Percentiles rank a stretch among this genome's conserved stretches.
These are phyloP conservation scores for Patella pellucida DNA, from an alignment of 2,888 invertebrate genomes.

Conservation along the genomic window DNA sequence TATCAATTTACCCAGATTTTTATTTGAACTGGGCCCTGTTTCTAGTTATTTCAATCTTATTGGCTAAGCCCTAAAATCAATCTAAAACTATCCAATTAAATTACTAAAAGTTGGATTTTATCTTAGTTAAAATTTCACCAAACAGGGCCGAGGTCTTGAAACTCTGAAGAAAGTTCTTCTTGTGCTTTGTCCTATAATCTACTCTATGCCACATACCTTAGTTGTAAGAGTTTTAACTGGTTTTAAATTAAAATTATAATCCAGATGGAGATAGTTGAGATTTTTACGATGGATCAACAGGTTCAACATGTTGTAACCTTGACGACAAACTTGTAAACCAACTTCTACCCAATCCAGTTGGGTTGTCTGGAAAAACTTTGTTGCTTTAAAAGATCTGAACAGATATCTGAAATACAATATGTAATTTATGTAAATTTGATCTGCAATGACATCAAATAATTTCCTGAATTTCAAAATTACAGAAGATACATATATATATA, in stretches of 20 bases:
- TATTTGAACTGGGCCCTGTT: no score
- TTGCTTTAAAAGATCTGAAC: slow-evolving; percentile 99
- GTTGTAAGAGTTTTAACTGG: slow-evolving; percentile 99
- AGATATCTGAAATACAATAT: slow-evolving; percentile 80
- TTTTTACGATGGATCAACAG: slow-evolving; percentile 99
- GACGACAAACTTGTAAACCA: slow-evolving; percentile 95
- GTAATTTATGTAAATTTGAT: not conserved
- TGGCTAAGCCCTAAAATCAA: no score
- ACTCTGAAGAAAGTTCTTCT: no score
- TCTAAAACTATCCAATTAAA: no score
- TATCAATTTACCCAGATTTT: no score
- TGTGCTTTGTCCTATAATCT: no score
- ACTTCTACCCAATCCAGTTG: slow-evolving; percentile 99
- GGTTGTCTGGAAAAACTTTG: slow-evolving; percentile 99
- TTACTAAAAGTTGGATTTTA: no score
- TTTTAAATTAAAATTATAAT: slow-evolving; percentile 99
- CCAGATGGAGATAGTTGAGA: slow-evolving; percentile 98
- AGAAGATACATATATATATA: not conserved
- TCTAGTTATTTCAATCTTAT: no score
- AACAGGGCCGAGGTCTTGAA: no score
- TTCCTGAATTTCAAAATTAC: not conserved
- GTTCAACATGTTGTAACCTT: slow-evolving; percentile 99
- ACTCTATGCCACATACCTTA: slow-evolving; percentile 74
- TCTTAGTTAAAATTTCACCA: no score
- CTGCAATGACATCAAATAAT: not conserved